Percentiles rank a stretch among this genome's conserved stretches.
phyloP scores from a whole-genome alignment of 2,113 vertebrate genomes.

The rat (Rattus norvegicus) region GRCr8 NC_086025.1:58116001-58116500 shows the following conservation, averaged over 20 bases:
- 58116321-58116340: too few species aligned
- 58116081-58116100: background rate
- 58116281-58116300: background rate
- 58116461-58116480: too few species aligned
- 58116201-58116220: background rate
- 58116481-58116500: too few species aligned
- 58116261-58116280: background rate
- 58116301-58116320: background rate
- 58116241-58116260: background rate
- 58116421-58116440: too few species aligned
- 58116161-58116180: background rate
- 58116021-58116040: background rate
- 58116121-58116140: background rate
- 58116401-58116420: too few species aligned
- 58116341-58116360: background rate
- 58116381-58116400: background rate
- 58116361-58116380: background rate
- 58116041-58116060: background rate
- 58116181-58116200: background rate
- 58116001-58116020: background rate
- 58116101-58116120: background rate
- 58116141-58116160: background rate
- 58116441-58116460: too few species aligned
- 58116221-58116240: background rate
- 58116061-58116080: background rate